Base-by-base conservation (phyloP, 2,113 vertebrate genomes). In the Pavo muticus region DNA sequence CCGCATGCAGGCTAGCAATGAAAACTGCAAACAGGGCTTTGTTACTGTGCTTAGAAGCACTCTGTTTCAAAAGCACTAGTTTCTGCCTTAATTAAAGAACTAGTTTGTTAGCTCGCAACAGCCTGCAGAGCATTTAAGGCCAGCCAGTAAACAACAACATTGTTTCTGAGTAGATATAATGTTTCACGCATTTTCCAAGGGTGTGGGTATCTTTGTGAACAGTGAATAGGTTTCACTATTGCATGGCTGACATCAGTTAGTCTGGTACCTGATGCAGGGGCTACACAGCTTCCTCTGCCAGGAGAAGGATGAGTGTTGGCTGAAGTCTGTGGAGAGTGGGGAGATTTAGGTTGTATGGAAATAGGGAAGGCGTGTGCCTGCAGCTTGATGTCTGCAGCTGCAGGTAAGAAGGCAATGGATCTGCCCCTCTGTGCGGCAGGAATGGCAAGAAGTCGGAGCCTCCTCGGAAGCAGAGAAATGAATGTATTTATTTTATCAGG, bases 51-150 rank as follows among this genome's bases (percentile, higher is more conserved):
- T 87, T 79, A 59, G 69, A 93, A 94, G 71, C 40, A 30, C 87
- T 69, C 52, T 92, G 76, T 81, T 91, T 79, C n/a, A 65, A 56
- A 86, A 90, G 57, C 69, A 71, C 6, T 40, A 27, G 48, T 37
- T 64, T 25, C 87, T 89, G 77, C 73, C 45, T 79, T 45, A 69
- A 19, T 37, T 61, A 65, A 61, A 79, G 54, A 57, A 21, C 40
- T 17, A 39, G 27, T 75, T 32, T 78, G 57, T 61, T 75, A 60
- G 60, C 77, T 91, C 6, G 6, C 42, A 63, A 12, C 4, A 14
- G 47, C 13, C 54, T 45, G 5, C 14, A 20, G 67, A 81, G 13
- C 47, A 72, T 87, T 72, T 40, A 73, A 37, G 60, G 48, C 11
- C 14, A 35, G 17, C n/a, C 70, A 69, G 64, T 71, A 84, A 71